phyloP scores from a whole-genome alignment of 2,888 invertebrate genomes.

The Rhimphoctona megacephalus region DNA sequence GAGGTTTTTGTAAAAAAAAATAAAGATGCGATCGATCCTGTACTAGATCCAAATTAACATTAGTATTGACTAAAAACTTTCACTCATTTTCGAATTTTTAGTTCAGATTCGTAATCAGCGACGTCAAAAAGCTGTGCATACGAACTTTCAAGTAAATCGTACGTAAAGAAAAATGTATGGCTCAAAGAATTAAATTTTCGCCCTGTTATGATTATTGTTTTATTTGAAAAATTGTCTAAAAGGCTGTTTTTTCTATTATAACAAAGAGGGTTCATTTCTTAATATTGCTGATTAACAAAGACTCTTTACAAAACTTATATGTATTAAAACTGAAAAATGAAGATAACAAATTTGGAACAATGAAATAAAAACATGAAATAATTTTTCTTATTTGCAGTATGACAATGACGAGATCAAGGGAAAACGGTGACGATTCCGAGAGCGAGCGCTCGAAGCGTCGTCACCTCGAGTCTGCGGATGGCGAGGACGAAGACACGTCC shows the following conservation, averaged over 20 bases:
- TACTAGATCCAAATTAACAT: no score
- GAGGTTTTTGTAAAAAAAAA: no score
- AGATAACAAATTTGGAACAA: neutral
- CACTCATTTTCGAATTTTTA: no score
- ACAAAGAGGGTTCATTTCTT: neutral
- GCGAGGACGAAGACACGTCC: constrained; percentile 83
- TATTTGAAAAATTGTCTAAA: neutral
- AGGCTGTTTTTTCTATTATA: no score
- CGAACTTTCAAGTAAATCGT: no score
- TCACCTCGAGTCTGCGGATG: constrained; percentile 82
- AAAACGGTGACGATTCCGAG: constrained; percentile 81
- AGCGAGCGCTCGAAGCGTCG: constrained; percentile 81
- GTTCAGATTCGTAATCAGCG: no score
- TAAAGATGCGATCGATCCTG: no score
- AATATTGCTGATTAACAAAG: neutral
- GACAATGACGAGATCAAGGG: constrained; percentile 80
- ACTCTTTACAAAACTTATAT: neutral
- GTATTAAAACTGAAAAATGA: neutral
- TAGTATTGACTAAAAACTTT: no score
- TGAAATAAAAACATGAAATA: neutral
- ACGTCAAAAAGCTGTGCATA: no score
- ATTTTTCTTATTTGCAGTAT: constrained; percentile 76
- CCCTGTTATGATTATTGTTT: neutral
- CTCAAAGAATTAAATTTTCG: neutral
- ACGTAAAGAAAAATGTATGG: no score